Percentiles rank a stretch among this genome's conserved stretches.
These are phyloP conservation scores for Gonatopus flavifemur DNA, from an alignment of 1,140 invertebrate genomes.

Conservation along the genomic window DNA sequence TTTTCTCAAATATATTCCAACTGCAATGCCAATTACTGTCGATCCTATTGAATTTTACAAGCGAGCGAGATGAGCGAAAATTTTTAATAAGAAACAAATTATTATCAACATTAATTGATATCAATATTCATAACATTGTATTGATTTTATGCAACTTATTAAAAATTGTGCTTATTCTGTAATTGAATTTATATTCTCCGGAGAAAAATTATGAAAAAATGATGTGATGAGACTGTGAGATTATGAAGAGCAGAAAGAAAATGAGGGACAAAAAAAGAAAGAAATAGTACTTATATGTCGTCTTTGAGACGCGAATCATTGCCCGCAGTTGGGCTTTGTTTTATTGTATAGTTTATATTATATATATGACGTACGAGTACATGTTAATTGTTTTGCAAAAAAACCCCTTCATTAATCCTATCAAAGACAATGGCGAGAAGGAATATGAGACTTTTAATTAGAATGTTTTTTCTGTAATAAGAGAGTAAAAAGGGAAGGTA, in stretches of 20 bases:
- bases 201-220: conserved; percentile 1
- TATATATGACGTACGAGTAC: conserved; percentile 33
- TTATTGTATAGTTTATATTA: conserved; percentile 48
- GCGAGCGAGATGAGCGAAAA: too few species aligned
- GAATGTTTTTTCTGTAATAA: conserved; percentile 13
- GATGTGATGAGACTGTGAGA: not conserved
- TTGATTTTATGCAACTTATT: not conserved
- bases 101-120: too few species aligned
- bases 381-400: conserved; percentile 49
- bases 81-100: too few species aligned
- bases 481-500: too few species aligned
- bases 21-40: too few species aligned
- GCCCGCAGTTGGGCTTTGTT: conserved; percentile 42
- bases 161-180: conserved; percentile 18
- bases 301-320: conserved; percentile 3
- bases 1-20: too few species aligned
- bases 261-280: too few species aligned
- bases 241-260: too few species aligned
- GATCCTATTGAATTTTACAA: too few species aligned
- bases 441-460: conserved; percentile 37
- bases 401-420: conserved; percentile 43
- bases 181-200: not conserved
- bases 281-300: too few species aligned
- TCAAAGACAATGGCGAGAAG: too few species aligned
- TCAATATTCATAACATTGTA: too few species aligned